These are phyloP conservation scores for Fragum whitleyi DNA, from an alignment of 2,888 invertebrate genomes.

Conservation along the genomic window DNA sequence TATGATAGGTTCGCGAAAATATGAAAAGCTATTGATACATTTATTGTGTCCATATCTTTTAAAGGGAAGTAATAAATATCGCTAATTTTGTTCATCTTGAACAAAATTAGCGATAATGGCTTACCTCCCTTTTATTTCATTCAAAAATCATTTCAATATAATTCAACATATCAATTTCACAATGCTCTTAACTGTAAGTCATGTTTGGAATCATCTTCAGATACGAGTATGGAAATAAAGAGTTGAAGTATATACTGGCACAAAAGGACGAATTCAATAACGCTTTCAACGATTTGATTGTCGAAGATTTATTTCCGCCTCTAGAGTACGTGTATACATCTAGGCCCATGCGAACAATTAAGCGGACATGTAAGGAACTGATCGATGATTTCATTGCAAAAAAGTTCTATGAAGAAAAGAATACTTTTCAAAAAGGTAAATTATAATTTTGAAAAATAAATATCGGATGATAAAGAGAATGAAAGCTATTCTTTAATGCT, in stretches of 20 bases:
- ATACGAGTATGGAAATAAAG: constrained; percentile 14
- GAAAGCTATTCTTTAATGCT: neutral
- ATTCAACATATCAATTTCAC: neutral
- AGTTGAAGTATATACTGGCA: neutral
- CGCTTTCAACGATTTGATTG: neutral
- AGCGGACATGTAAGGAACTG: neutral
- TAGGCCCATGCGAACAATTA: neutral
- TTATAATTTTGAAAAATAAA: too few relatives aligned
- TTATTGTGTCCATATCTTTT: neutral
- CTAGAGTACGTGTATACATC: neutral
- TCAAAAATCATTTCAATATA: too few relatives aligned
- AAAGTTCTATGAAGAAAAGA: constrained; percentile 11
- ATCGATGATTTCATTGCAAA: neutral
- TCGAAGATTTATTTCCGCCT: constrained; percentile 5
- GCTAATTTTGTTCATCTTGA: too few relatives aligned
- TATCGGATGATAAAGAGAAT: neutral
- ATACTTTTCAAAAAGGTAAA: constrained; percentile 19
- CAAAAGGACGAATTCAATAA: neutral
- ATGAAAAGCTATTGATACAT: neutral
- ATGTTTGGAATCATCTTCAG: neutral
- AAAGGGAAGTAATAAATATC: too few relatives aligned
- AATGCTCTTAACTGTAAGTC: too few relatives aligned
- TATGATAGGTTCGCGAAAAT: too few relatives aligned
- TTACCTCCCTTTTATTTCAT: too few relatives aligned
- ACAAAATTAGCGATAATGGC: too few relatives aligned